Evolutionary conservation across 2,888 invertebrate species (phyloP), one percentile per base, ranked within the genome.

Genomic region (Drosophila tripunctata): DNA sequence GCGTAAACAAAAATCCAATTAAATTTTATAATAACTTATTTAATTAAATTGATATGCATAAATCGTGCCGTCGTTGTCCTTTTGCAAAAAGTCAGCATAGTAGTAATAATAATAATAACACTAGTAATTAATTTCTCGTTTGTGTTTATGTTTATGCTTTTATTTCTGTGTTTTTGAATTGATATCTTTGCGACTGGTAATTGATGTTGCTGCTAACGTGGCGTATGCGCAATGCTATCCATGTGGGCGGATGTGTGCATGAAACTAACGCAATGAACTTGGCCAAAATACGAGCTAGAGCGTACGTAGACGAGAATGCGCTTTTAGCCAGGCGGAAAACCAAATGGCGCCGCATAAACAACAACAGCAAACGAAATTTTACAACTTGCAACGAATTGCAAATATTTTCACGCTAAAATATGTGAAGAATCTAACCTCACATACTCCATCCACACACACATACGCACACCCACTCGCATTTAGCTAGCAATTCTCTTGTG

Each of bases 31-130:
- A 85, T 81, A 85, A 79, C 62, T 76, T 79, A 71, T 82, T 76
- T 81, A 82, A 81, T 85, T 82, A 85, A 82, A 75, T 77, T 82
- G 66, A 67, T 82, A 65, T 61, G 70, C 73, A 73, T 68, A 73
- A 65, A 69, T 74, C 54, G 69, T 54, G 64, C 51, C n/a, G n/a
- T 41, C 61, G 75, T 40, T 62, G 17, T 45, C 19, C 35, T 52
- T 61, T 30, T 43, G n/a, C n/a, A 24, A 21, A 33, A 6, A 33
- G 10, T 15, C 30, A 31, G 44, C n/a, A 31, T 12, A 30, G 8
- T 19, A 41, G 40, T 40, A n/a, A 27, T 27, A 27, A 17, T 43
- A 43, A 56, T 51, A 57, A 75, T 70, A 40, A 52, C 45, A 61
- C 55, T 30, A 57, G 58, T 70, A 84, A 84, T 78, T 80, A 78